These are phyloP conservation scores for Limnodromus scolopaceus DNA, from an alignment of 2,797 vertebrate genomes.

Conservation along the genomic window DNA sequence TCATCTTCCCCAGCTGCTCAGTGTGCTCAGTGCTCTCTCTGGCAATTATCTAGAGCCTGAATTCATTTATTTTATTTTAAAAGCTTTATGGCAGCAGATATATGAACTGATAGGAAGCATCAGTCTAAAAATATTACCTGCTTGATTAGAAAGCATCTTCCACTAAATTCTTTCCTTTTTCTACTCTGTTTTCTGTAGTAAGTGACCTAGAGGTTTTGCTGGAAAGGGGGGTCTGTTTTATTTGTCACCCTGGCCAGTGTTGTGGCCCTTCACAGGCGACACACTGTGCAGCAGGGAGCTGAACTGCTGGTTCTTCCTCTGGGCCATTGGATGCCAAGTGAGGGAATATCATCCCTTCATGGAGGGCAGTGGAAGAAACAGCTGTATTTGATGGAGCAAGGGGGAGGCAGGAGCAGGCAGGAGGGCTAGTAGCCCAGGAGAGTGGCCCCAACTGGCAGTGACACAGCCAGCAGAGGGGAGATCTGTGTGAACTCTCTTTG, in stretches of 20 bases:
- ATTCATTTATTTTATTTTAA: not conserved
- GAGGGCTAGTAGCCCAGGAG: not conserved
- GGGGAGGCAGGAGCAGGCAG: not conserved
- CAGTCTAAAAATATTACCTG: not conserved
- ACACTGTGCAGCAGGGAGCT: not conserved
- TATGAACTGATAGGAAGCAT: not conserved
- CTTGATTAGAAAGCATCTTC: not conserved
- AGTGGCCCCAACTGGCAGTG: rapidly evolving
- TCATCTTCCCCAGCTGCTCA: not conserved
- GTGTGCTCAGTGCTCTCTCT: not conserved
- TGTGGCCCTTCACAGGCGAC: not conserved
- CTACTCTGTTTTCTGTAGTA: not conserved
- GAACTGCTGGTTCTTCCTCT: not conserved
- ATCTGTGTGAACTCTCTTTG: not conserved
- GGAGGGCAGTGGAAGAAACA: rapidly evolving
- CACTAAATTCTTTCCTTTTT: not conserved
- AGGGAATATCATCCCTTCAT: rapidly evolving
- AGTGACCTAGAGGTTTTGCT: not conserved
- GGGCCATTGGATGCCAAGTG: rapidly evolving
- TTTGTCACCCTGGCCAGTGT: rapidly evolving
- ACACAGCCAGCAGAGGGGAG: rapidly evolving
- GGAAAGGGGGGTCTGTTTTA: not conserved
- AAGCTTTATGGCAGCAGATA: not conserved
- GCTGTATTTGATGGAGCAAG: not conserved
- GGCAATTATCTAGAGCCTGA: not conserved